Conservation (phyloP, 64 coral and sea anemone species). For the Montipora capricornis region DNA sequence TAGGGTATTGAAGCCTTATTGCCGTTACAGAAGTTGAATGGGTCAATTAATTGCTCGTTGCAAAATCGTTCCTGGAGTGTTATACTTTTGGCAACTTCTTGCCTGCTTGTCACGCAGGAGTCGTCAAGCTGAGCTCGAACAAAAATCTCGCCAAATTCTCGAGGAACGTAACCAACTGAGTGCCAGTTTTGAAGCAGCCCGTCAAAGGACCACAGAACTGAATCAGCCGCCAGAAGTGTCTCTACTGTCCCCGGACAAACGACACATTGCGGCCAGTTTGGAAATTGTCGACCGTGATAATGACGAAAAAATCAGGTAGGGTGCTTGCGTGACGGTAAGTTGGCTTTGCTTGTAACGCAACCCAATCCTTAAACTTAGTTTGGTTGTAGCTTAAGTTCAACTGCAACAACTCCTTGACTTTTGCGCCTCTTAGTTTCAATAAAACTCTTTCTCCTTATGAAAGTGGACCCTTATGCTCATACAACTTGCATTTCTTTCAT, state of each 20-base stretch:
- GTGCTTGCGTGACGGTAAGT: background rate
- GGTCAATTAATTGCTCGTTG: background rate
- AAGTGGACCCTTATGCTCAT: no score
- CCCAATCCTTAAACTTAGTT: background rate
- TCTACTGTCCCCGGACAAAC: conserved; percentile 8
- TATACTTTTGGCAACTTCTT: background rate
- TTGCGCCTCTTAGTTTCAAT: no score
- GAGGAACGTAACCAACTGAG: conserved; percentile 87
- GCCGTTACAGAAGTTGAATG: background rate
- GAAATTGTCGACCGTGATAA: background rate
- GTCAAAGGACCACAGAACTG: conserved; percentile 75
- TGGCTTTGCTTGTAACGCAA: conserved; percentile 6
- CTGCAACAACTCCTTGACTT: background rate
- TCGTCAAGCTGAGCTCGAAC: conserved; percentile 82
- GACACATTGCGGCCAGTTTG: conserved; percentile 30
- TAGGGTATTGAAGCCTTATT: background rate
- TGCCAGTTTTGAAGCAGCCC: conserved; percentile 80
- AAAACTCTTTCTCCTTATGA: no score
- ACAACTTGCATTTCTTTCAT: no score
- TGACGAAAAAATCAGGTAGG: background rate
- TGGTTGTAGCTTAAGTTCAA: background rate
- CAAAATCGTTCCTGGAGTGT: background rate
- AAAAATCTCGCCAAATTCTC: conserved; percentile 83
- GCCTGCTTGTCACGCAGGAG: conserved; percentile 40
- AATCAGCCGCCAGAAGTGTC: conserved; percentile 56